Base-by-base conservation (phyloP, 2,797 vertebrate genomes). In the Brotogeris chrysoptera region DNA sequence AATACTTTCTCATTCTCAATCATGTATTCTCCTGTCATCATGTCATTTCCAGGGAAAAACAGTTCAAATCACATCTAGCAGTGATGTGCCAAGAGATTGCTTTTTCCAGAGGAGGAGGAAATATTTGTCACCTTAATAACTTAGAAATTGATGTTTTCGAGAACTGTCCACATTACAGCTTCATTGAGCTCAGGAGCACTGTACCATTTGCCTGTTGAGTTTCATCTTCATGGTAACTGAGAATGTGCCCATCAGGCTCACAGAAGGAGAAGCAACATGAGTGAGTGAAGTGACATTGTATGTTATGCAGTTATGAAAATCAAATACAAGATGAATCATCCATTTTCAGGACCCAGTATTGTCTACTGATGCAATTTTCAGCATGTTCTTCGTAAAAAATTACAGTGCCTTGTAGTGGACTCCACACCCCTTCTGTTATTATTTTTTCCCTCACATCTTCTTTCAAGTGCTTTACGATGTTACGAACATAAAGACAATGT, bases 31-130 rank as follows among this genome's bases (percentile, higher is more conserved):
- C 52, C 74, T 88, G 61, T 91, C 80, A 92, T 55, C 63, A 64
- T 93, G 86, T 80, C 76, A 91, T 94, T 97, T 95, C 83, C 52
- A 93, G 80, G 86, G 43, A 94, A 94, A 89, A 87, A 69, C 66
- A 39, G 76, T 46, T 93, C 23, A 1, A 88, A 91, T 91, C 49
- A 72, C 46, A 86, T 90, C 88, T 91, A 1, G 0, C 60, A 80
- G 57, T 52, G 83, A 94, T 95, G 85, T 90, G 71, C 39, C 16
- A 16, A 93, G 57, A 90, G 80, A 92, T 68, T 86, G 59, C 16
- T 92, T 92, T 93, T 86, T 69, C 69, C 68, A 55, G 25, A 90
- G 34, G 7, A 72, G 52, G 5, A 86, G 50, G 50, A 82, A 91
- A 86, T 68, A 79, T 91, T 96, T 93, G n/a, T 90, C 80, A 95